Conservation (phyloP, 2,113 vertebrate genomes). For the Numida meleagris region DNA sequence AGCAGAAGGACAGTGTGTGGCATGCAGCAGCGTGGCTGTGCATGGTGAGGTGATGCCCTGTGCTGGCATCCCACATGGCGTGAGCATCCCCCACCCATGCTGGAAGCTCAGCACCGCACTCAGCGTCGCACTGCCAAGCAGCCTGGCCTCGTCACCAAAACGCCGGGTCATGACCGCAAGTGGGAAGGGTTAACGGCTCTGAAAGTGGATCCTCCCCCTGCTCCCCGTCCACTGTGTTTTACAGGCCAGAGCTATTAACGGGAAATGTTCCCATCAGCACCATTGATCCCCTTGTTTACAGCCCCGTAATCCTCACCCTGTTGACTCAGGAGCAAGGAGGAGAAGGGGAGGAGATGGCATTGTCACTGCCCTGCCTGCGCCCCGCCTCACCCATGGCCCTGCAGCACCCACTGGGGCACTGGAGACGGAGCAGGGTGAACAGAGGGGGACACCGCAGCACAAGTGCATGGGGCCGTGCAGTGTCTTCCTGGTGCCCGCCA, state of each 20-base stretch:
- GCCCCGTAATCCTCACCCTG: conserved; percentile 54
- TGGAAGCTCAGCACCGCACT: not conserved
- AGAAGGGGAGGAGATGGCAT: not conserved
- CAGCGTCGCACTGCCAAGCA: not conserved
- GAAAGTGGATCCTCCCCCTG: conserved; percentile 12
- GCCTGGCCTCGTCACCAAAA: not conserved
- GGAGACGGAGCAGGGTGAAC: not conserved
- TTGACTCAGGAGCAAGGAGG: conserved; percentile 48
- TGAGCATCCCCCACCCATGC: not conserved
- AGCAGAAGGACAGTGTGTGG: too few relatives aligned
- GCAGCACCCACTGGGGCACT: accelerated
- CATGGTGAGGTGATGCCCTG: not conserved
- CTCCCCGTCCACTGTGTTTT: conserved; percentile 54
- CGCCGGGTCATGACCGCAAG: accelerated
- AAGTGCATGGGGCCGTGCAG: accelerated
- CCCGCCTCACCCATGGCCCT: accelerated
- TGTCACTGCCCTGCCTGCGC: not conserved
- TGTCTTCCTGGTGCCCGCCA: accelerated
- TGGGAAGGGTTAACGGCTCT: conserved; percentile 51
- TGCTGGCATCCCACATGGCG: not conserved
- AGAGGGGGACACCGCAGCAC: not conserved
- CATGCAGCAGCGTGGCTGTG: too few relatives aligned
- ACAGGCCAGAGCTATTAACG: conserved; percentile 61
- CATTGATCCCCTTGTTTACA: conserved; percentile 74
- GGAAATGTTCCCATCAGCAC: conserved; percentile 74